phyloP scores from a whole-genome alignment of 2,888 invertebrate species.

The Pseudoips prasinana region DNA sequence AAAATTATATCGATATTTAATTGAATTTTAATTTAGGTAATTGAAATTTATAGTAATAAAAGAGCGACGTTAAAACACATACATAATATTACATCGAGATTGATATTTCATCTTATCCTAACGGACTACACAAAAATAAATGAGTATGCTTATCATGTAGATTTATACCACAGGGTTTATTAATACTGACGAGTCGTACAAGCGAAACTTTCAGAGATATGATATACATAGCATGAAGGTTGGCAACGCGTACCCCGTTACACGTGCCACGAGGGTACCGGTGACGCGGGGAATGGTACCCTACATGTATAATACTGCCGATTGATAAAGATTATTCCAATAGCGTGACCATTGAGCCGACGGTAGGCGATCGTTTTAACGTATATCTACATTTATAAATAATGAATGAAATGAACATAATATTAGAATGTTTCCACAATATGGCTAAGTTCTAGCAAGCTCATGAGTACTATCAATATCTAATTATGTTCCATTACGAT shows the following conservation, averaged over 20 bases:
- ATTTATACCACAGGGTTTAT: constrained; percentile 68
- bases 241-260: constrained; percentile 13
- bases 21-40: constrained; percentile 37
- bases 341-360: constrained; percentile 24
- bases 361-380: constrained; percentile 24
- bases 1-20: constrained; percentile 39
- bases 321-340: constrained; percentile 21
- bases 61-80: constrained; percentile 44
- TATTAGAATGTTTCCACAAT: constrained; percentile 31
- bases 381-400: constrained; percentile 27
- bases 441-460: constrained; percentile 53
- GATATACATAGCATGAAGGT: constrained; percentile 51
- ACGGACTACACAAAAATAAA: constrained; percentile 57
- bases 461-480: constrained; percentile 52
- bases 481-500: constrained; percentile 37
- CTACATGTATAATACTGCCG: no score
- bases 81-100: constrained; percentile 20
- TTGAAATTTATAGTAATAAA: constrained; percentile 40
- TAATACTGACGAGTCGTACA: constrained; percentile 74
- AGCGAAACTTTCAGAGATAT: constrained; percentile 68
- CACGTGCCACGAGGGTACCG: neutral
- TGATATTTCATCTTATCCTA: constrained; percentile 54
- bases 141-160: constrained; percentile 52
- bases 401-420: constrained; percentile 29
- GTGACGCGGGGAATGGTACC: no score